Percentiles rank a stretch among this genome's conserved stretches.
Evolutionary conservation across 1,140 invertebrate genomes (phyloP).

Genomic region (Heliothis virescens): DNA sequence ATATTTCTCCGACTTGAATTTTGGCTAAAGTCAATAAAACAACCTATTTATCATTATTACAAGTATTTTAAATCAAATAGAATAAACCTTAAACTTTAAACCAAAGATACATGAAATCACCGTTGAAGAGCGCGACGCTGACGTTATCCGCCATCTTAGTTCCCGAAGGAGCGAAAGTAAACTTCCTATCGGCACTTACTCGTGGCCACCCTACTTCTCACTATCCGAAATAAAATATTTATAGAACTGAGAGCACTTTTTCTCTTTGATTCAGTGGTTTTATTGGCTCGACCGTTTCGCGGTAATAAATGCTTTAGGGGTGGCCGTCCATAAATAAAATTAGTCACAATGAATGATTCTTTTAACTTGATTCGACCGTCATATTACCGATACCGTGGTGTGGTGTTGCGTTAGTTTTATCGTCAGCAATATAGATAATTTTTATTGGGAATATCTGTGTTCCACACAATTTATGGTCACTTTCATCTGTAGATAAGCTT

Average conservation of each 20-base stretch:
- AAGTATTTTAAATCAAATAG: not conserved
- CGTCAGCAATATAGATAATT: slow-evolving; percentile 51
- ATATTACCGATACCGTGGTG: slow-evolving; percentile 62
- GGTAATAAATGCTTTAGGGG: slow-evolving; percentile 80
- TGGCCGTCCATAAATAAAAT: slow-evolving; percentile 80
- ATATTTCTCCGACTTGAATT: too few relatives aligned
- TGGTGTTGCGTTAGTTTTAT: slow-evolving; percentile 48
- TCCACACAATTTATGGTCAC: slow-evolving; percentile 48
- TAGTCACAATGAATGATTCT: slow-evolving; percentile 77
- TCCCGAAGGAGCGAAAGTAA: slow-evolving; percentile 32
- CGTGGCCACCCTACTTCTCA: slow-evolving; percentile 76
- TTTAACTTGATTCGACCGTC: slow-evolving; percentile 65
- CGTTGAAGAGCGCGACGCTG: not conserved
- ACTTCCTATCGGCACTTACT: slow-evolving; percentile 43
- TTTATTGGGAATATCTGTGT: slow-evolving; percentile 53
- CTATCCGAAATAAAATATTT: slow-evolving; percentile 86
- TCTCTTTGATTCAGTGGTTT: slow-evolving; percentile 86
- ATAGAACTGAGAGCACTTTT: slow-evolving; percentile 83
- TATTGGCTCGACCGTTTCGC: slow-evolving; percentile 80
- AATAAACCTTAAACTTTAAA: not conserved
- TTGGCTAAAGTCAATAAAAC: too few relatives aligned
- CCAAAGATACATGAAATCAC: not conserved
- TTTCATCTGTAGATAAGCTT: slow-evolving; percentile 43
- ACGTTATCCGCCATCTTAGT: not conserved
- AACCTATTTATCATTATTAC: too few relatives aligned